Percentiles rank a stretch among this genome's conserved stretches.
Evolutionary conservation across 2,113 vertebrate genomes (phyloP).

Genomic region (Mirza zaza): DNA sequence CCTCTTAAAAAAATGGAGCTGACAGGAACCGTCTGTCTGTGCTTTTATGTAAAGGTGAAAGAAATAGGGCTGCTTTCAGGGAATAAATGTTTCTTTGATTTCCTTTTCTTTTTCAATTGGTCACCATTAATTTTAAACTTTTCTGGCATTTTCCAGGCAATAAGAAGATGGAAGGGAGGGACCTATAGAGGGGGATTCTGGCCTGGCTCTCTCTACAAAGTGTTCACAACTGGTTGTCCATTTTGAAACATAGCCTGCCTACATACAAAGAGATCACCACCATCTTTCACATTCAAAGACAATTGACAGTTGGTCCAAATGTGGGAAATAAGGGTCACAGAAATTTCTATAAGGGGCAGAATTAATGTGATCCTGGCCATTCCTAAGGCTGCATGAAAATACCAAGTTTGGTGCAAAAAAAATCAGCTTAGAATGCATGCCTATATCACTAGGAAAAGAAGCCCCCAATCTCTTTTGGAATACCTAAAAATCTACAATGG

Average conservation of each 20-base stretch:
- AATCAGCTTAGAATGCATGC: background rate
- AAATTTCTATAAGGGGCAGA: conserved; percentile 59
- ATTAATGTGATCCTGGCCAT: conserved; percentile 59
- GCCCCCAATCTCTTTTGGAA: background rate
- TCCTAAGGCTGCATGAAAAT: conserved; percentile 65
- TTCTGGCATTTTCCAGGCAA: conserved; percentile 69
- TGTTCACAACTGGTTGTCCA: conserved; percentile 74
- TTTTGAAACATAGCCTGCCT: conserved; percentile 54
- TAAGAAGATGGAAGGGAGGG: conserved; percentile 68
- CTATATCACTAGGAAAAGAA: conserved; percentile 14
- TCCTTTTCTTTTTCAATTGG: conserved; percentile 74
- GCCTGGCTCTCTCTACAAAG: conserved; percentile 70
- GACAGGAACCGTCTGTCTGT: background rate
- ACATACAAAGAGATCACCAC: conserved; percentile 44
- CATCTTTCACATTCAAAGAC: conserved; percentile 62
- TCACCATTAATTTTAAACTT: conserved; percentile 80
- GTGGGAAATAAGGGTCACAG: conserved; percentile 69
- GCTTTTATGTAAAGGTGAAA: conserved; percentile 46
- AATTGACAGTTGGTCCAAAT: conserved; percentile 70
- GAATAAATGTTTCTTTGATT: conserved; percentile 77
- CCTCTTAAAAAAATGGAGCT: conserved; percentile 27
- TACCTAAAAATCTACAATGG: background rate
- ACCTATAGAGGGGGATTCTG: conserved; percentile 4
- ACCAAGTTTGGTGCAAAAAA: conserved; percentile 51
- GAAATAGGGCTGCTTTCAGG: conserved; percentile 66